phyloP scores from a whole-genome alignment of 2,888 invertebrate genomes.

The Trilocha varians region DNA sequence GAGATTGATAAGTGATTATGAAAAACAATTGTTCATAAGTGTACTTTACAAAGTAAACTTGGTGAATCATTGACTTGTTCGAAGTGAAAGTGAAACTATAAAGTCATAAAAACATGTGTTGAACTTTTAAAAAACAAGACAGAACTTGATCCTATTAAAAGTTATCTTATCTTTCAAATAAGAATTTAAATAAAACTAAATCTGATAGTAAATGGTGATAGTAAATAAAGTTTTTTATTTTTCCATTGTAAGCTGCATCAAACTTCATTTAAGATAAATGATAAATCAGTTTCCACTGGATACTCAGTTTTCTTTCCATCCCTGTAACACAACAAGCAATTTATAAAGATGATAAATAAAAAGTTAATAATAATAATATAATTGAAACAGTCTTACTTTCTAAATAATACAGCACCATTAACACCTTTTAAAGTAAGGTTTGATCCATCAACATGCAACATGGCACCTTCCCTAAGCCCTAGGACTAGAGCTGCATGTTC shows the following conservation, averaged over 20 bases:
- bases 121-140: no score
- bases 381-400: conserved; percentile 60
- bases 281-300: conserved; percentile 73
- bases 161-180: no score
- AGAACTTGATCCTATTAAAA: no score
- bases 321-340: conserved; percentile 50
- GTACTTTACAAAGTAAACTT: no score
- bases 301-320: conserved; percentile 64
- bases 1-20: no score
- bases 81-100: no score
- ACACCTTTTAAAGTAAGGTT: conserved; percentile 75
- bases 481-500: conserved; percentile 75
- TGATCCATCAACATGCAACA: conserved; percentile 75
- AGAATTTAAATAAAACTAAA: no score
- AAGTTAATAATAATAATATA: background rate
- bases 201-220: no score
- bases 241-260: background rate
- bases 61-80: no score
- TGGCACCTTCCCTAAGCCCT: conserved; percentile 81
- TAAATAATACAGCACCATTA: conserved; percentile 76
- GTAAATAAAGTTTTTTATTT: background rate
- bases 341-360: conserved; percentile 2
- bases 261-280: conserved; percentile 50
- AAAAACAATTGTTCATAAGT: no score
- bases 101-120: no score